Evolutionary conservation across 1,140 invertebrate genomes (phyloP).

Genomic region (Drosophila sturtevanti): DNA sequence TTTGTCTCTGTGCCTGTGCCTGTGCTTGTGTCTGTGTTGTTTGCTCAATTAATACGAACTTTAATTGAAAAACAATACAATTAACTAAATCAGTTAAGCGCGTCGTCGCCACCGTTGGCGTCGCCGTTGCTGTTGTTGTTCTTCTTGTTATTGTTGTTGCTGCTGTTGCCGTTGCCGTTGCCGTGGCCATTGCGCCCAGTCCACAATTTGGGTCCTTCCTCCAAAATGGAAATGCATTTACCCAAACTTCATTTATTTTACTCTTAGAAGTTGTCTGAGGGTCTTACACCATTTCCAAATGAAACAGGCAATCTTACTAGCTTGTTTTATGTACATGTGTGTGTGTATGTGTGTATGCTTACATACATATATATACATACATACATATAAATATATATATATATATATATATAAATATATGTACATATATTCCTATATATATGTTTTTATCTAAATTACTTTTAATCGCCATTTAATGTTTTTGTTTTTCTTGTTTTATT

Average conservation of each 20-base stretch:
- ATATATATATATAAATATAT: slow-evolving; percentile 39
- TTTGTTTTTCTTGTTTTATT: slow-evolving; percentile 79
- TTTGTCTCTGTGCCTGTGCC: background rate
- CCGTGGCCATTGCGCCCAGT: background rate
- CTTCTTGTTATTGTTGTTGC: too few species aligned
- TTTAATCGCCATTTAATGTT: slow-evolving; percentile 81
- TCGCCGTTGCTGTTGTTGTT: slow-evolving; percentile 29
- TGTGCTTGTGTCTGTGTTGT: slow-evolving; percentile 31
- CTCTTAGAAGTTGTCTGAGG: background rate
- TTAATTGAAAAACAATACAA: slow-evolving; percentile 82
- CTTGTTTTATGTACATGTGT: background rate
- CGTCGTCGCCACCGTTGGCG: slow-evolving; percentile 49
- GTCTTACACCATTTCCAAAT: slow-evolving; percentile 1
- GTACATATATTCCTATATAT: background rate
- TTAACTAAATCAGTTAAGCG: slow-evolving; percentile 80
- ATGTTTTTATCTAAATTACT: slow-evolving; percentile 78
- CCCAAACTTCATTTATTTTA: background rate
- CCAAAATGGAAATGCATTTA: background rate
- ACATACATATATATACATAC: slow-evolving; percentile 39
- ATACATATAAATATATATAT: background rate
- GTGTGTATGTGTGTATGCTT: slow-evolving; percentile 31
- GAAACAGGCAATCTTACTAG: background rate
- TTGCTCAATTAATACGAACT: slow-evolving; percentile 79
- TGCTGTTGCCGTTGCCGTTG: background rate
- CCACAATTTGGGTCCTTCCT: background rate